These are phyloP conservation scores for Hexactinellida sp. DNA, from an alignment of 37 sponge, comb jelly and placozoan species.

Conservation along the genomic window DNA sequence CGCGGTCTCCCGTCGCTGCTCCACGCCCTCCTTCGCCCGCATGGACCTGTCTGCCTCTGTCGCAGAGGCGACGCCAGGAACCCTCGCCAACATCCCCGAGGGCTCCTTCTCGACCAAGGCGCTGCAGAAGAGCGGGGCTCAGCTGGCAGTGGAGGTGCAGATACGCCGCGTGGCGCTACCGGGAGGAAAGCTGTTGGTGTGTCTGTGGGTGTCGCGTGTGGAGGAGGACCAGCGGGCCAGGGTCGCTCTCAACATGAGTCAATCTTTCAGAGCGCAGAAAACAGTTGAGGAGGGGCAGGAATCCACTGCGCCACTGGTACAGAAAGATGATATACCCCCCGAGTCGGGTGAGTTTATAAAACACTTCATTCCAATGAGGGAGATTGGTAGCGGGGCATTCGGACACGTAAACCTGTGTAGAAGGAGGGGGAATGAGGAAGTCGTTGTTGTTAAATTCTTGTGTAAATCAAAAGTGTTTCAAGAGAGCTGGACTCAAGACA, in stretches of 20 bases:
- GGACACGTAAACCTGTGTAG: constrained; percentile 53
- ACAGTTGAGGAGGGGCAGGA: neutral
- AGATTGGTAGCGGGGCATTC: constrained; percentile 82
- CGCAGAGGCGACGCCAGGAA: neutral
- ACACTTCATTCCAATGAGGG: constrained; percentile 40
- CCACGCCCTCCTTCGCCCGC: neutral
- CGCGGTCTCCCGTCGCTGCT: neutral
- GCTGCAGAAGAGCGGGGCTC: constrained; percentile 69
- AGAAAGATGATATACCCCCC: neutral
- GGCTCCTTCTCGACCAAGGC: constrained; percentile 54
- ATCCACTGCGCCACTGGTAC: neutral
- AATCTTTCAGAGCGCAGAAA: constrained; percentile 15
- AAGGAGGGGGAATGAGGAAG: neutral
- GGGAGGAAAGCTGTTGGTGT: constrained; percentile 30
- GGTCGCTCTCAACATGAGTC: constrained; percentile 30
- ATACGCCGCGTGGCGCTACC: constrained; percentile 43
- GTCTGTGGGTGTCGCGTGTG: constrained; percentile 71
- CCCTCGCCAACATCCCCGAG: constrained; percentile 28
- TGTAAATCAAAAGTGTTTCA: constrained; percentile 64
- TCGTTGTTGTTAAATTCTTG: constrained; percentile 81
- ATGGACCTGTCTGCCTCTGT: neutral
- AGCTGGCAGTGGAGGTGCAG: constrained; percentile 42
- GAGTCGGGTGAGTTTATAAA: constrained; percentile 47
- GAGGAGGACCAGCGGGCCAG: constrained; percentile 33
- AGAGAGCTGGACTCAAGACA: constrained; percentile 67